Evolutionary conservation across 2,888 invertebrate species (phyloP).

Genomic region (Tenthredo distinguenda): DNA sequence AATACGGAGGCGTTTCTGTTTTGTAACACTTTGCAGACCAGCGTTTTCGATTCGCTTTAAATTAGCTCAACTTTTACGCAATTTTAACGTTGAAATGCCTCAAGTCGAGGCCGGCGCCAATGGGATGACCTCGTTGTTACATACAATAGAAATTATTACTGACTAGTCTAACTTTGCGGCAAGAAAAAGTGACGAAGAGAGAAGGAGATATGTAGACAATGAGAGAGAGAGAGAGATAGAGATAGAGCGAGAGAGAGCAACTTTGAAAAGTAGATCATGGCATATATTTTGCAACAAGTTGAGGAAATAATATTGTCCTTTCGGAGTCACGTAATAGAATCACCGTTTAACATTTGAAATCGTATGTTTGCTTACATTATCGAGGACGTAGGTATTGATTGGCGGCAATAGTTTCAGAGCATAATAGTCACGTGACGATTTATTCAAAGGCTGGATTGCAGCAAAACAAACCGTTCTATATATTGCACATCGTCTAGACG

Average conservation of each 20-base stretch:
- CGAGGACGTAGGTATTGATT: constrained; percentile 4
- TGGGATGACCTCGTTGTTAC: constrained; percentile 44
- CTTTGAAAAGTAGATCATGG: constrained; percentile 2
- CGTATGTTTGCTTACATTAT: not conserved
- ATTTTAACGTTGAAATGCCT: constrained; percentile 17
- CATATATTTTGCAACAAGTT: constrained; percentile 1
- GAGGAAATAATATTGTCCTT: not conserved
- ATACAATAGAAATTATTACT: constrained; percentile 35
- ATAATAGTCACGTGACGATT: not conserved
- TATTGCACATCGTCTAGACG: constrained; percentile 34
- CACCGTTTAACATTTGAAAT: not conserved
- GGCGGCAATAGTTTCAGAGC: not conserved
- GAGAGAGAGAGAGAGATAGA: not conserved
- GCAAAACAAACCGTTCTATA: constrained; percentile 12
- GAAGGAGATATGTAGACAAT: not conserved
- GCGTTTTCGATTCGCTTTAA: constrained; percentile 10
- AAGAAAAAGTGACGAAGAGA: constrained; percentile 17
- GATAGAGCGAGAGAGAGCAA: not conserved
- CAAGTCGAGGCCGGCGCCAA: constrained; percentile 41
- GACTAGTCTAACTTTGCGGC: not conserved
- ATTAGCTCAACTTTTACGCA: constrained; percentile 40
- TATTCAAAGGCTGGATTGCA: constrained; percentile 7
- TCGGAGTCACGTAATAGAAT: not conserved
- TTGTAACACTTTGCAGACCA: constrained; percentile 6
- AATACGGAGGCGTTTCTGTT: constrained; percentile 1